Evolutionary conservation across 2,797 vertebrate species (phyloP), one percentile per base, ranked within the genome.

Genomic region (Microtus obscurus): DNA sequence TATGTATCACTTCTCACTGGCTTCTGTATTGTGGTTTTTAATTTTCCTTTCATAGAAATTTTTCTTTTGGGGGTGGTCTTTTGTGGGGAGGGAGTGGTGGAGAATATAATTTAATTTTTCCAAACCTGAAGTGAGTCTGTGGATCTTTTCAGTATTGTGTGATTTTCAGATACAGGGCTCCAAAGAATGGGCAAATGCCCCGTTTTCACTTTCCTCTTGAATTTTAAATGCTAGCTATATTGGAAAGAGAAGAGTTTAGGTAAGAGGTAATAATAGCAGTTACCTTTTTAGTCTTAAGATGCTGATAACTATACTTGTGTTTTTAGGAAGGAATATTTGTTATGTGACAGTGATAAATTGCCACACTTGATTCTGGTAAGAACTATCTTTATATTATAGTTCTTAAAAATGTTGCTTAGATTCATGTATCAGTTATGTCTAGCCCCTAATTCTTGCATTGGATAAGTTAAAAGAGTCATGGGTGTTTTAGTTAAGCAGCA

Each of bases 311-410:
- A 63, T 97, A 80, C 96, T 97, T 98, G 31, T 97, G 51, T 98
- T 98, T 98, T 97, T 97, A 99, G 98, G 98, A 98, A 98, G 97
- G 98, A 98, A 79, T 97, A 89, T 98, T 96, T 98, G 95, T 98
- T 97, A 92, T 96, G 98, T 96, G 98, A 97, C 87, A 96, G 77
- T 97, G 97, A 97, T 97, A 98, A 96, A 91, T 97, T 98, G 97
- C 98, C 98, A 65, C 98, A 98, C 65, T 76, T 96, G 21, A 91
- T 98, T 98, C 97, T 98, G 98, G 98, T 99, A 98, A 99, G 98
- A 94, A 90, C 74, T 97, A 34, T 45, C 95, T 96, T 83, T 96
- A 91, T 97, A 10, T 81, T 94, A 77, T 56, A 23, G 17, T 93
- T 96, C 51, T 96, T 97, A 81, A 95, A 97, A 95, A 48, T 79